Conservation (phyloP, 2,888 invertebrate genomes). For the Iselma pallidipennis region DNA sequence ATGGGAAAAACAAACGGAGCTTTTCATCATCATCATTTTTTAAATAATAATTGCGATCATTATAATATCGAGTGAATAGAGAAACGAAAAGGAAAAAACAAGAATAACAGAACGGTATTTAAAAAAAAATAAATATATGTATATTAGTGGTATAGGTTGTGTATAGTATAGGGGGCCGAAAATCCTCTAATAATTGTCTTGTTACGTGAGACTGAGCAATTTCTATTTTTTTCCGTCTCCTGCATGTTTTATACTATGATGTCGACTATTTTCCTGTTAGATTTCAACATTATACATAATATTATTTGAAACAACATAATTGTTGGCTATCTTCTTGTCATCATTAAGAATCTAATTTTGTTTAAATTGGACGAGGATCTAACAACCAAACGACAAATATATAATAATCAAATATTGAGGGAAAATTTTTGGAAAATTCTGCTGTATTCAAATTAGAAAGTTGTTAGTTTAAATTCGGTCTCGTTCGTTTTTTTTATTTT, state of each 20-base stretch:
- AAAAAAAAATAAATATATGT: neutral
- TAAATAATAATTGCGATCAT: slow-evolving; percentile 10
- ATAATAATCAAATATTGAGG: neutral
- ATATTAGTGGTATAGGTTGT: neutral
- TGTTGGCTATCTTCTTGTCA: neutral
- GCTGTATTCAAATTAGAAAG: neutral
- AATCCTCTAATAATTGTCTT: slow-evolving; percentile 4
- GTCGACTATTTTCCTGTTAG: neutral
- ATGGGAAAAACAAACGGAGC: slow-evolving; percentile 13
- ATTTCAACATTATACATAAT: neutral
- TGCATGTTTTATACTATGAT: too few species aligned
- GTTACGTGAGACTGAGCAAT: neutral
- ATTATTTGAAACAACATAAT: neutral
- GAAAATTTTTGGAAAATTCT: neutral
- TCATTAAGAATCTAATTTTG: neutral
- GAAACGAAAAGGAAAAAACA: neutral
- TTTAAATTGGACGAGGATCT: neutral
- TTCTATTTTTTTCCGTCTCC: neutral
- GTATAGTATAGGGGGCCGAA: neutral
- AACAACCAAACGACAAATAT: neutral
- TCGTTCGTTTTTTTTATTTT: slow-evolving; percentile 3
- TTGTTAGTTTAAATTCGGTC: slow-evolving; percentile 1
- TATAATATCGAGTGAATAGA: neutral
- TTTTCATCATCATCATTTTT: neutral
- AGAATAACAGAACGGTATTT: neutral